Evolutionary conservation across 1,140 invertebrate species (phyloP), one percentile per base, ranked within the genome.

Genomic region (Platyura marginata): DNA sequence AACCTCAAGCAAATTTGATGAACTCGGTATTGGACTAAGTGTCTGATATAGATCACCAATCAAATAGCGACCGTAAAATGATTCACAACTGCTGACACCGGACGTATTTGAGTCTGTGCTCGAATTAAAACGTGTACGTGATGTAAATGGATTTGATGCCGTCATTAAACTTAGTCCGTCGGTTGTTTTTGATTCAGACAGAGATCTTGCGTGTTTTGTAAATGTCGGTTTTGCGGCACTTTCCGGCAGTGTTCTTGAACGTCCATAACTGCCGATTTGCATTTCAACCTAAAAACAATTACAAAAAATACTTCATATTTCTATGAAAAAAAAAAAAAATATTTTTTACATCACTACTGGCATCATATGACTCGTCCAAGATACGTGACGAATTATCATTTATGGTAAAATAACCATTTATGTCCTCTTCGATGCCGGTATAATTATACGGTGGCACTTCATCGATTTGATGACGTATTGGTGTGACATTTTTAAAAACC

Each of bases 1-100:
- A 42, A 61, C 50, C 35, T 58, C 62, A 38, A 57, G 52, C 44
- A 75, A 55, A 58, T 72, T 79, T 38, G 78, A 78, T 45, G 79
- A 76, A 60, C 81, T 86, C 1, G 81, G 79, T 51, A 86, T 81
- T 2, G 83, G 82, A 63, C 81, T 86, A n/a, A 86, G 63, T 11
- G 78, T 44, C 8, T 40, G 13, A 19, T 16, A 22, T 33, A 40
- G 21, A 42, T 41, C 34, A 40, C 43, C 37, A 34, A 49, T 52
- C 13, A 54, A 50, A 19, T 51, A 52, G 13, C 52, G 42, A 36
- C 69, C 67, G 11, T 68, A 63, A 20, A 75, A 70, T 1, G 80
- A 83, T 56, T 84, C 79, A 52, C 73, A 80, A 34, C 79, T 81
- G 62, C 79, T 80, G 6, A 83, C 72, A 21, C 81, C 81, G 48